Evolutionary conservation across 1,140 invertebrate genomes (phyloP), one percentile per base, ranked within the genome.

Genomic region (Bombus balteatus): DNA sequence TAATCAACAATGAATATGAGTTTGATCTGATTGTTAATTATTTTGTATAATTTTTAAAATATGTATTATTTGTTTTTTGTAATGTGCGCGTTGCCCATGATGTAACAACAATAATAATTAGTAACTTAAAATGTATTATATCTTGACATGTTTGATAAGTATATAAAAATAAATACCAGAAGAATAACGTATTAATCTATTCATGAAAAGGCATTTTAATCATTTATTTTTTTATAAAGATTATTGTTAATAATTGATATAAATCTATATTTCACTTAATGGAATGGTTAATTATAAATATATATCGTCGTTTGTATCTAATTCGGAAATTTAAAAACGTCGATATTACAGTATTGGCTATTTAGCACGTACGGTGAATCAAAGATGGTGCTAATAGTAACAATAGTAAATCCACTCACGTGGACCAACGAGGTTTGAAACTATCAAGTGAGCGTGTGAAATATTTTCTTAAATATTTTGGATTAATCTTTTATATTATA

Each of bases 1-100:
- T 74, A 79, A 47, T 43, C 81, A 85, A 41, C 53, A 5, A 74
- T 62, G 75, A 34, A 47, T 39, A 75, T 41, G 82, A 81, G 83
- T 89, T 89, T 22, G n/a, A 66, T 75, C 81, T 13, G 74, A 76
- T 53, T 34, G 53, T 86, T 88, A 66, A 87, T 83, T 62, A 84
- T 84, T 85, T 81, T 62, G 68, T 73, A 59, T 66, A 37, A 68
- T 34, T 68, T 34, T 37, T 22, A 9, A 15, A 68, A 39, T 83
- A 53, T 88, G 34, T 59, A 83, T 70, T 13, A 74, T 65, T 87
- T 71, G 18, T 86, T 87, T 87, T 78, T 87, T 25, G 41, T 43
- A 22, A 43, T 76, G 62, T 75, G n/a, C 41, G 32, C 41, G 25
- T 74, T 66, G 59, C 57, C 39, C 39, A 53, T 25, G 9, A 66